Evolutionary conservation across 2,797 vertebrate species (phyloP).

Genomic region (Spheniscus humboldti): DNA sequence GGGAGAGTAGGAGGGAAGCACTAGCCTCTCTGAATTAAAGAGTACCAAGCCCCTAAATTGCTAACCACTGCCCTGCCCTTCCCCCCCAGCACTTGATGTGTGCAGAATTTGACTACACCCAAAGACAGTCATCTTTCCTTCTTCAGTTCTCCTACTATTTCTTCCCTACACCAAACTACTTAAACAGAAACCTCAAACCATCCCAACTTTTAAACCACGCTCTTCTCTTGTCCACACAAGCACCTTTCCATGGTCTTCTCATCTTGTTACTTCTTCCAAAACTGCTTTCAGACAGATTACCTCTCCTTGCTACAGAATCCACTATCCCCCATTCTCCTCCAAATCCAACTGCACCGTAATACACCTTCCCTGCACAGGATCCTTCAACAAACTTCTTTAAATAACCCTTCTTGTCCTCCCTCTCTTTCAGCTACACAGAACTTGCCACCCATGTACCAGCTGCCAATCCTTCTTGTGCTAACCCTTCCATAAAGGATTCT

Average conservation of each 20-base stretch:
- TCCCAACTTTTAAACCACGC: not conserved
- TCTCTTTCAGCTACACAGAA: not conserved
- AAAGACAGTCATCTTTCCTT: not conserved
- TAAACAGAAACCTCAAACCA: slow-evolving; percentile 35
- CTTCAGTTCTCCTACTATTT: not conserved
- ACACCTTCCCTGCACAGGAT: not conserved
- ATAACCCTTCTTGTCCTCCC: not conserved
- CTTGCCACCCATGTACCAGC: not conserved
- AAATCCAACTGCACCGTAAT: not conserved
- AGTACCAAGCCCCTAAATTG: not conserved
- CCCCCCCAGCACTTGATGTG: not conserved
- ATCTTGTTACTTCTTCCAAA: not conserved
- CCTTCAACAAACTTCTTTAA: not conserved
- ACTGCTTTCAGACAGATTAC: not conserved
- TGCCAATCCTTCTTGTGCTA: not conserved
- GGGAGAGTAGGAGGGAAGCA: slow-evolving; percentile 21
- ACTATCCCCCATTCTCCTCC: not conserved
- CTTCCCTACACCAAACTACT: slow-evolving; percentile 2
- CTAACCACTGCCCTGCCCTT: slow-evolving; percentile 8
- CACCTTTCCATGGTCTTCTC: not conserved
- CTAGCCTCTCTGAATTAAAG: slow-evolving; percentile 1
- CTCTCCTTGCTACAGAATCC: not conserved
- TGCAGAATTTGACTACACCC: slow-evolving; percentile 7
- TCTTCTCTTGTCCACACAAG: slow-evolving; percentile 7
- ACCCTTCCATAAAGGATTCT: not conserved